Conservation (phyloP, 2,888 invertebrate species). For the Drosophila gaucha region DNA sequence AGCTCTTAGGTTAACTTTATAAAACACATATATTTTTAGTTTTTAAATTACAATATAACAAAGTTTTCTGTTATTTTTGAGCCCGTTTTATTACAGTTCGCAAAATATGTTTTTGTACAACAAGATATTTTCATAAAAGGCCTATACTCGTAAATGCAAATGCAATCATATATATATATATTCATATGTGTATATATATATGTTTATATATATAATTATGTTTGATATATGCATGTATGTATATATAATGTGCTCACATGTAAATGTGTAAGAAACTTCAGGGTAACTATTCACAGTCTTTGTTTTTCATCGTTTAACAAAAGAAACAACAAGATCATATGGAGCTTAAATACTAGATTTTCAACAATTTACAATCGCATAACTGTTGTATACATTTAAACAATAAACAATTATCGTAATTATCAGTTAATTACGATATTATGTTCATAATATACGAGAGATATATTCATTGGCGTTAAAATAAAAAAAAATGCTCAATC, state of each 20-base stretch:
- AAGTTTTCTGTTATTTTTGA: conserved; percentile 9
- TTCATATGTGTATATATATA: conserved; percentile 40
- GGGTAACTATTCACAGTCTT: conserved; percentile 75
- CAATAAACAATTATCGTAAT: neutral
- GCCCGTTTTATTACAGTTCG: conserved; percentile 48
- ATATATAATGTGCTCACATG: conserved; percentile 14
- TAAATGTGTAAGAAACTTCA: conserved; percentile 53
- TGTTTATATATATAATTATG: conserved; percentile 29
- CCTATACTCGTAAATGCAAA: conserved; percentile 52
- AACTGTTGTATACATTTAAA: neutral
- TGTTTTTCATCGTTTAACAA: conserved; percentile 40
- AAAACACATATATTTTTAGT: too few species aligned
- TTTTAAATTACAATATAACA: neutral
- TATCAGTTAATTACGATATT: neutral
- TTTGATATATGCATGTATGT: conserved; percentile 35
- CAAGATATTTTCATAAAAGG: conserved; percentile 55
- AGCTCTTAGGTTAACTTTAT: too few species aligned
- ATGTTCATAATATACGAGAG: neutral
- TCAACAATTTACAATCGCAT: conserved; percentile 15
- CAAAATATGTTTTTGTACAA: conserved; percentile 37
- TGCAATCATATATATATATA: conserved; percentile 23
- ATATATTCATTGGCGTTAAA: neutral
- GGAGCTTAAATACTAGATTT: neutral
- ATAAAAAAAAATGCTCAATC: neutral
- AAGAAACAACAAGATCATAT: conserved; percentile 8